phyloP scores from a whole-genome alignment of 1,140 invertebrate species.

The Caerostris darwini region DNA sequence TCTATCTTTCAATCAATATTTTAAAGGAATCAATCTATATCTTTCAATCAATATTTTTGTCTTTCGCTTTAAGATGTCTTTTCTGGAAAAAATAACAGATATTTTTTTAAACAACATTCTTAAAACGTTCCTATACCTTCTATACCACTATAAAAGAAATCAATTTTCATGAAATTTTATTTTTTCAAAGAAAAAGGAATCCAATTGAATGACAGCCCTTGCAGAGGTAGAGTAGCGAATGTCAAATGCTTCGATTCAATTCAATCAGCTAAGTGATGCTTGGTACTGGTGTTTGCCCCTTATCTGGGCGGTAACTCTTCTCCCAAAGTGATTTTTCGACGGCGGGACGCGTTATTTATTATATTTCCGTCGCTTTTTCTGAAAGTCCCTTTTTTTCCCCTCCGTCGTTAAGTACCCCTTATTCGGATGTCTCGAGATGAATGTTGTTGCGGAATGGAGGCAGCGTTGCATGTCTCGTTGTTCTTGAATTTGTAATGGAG shows the following conservation, averaged over 20 bases:
- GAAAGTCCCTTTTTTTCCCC: neutral
- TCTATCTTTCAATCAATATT: too few relatives aligned
- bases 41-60: too few relatives aligned
- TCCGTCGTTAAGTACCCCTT: neutral
- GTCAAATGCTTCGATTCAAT: conserved; percentile 1
- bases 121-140: too few relatives aligned
- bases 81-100: too few relatives aligned
- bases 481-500: neutral
- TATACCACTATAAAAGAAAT: too few relatives aligned
- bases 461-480: neutral
- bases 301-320: neutral
- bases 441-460: neutral
- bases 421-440: neutral
- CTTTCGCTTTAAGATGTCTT: too few relatives aligned
- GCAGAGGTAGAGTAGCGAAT: neutral
- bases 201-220: too few relatives aligned
- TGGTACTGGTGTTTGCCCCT: neutral
- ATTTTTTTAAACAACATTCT: too few relatives aligned
- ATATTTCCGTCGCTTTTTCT: neutral
- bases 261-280: conserved; percentile 4
- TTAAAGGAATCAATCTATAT: too few relatives aligned
- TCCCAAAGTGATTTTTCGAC: neutral
- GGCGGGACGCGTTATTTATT: conserved; percentile 7
- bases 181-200: too few relatives aligned
- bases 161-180: too few relatives aligned